These are phyloP conservation scores for Oreotrochilus melanogaster DNA, from an alignment of 2,113 vertebrate genomes.

Conservation along the genomic window DNA sequence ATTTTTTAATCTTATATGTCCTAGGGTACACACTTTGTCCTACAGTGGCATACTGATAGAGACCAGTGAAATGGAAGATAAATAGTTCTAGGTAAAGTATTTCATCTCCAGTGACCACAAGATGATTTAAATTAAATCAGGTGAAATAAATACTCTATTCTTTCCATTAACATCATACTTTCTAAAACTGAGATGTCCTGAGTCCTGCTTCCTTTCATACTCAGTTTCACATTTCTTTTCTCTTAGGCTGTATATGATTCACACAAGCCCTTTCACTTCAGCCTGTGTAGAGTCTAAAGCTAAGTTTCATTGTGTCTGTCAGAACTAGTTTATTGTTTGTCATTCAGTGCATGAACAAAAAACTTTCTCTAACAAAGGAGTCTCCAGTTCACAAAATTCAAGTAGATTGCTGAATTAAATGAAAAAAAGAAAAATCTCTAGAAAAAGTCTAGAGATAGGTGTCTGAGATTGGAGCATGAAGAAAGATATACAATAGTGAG, in stretches of 20 bases:
- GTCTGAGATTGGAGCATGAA: not conserved
- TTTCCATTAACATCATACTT: not conserved
- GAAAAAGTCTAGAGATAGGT: not conserved
- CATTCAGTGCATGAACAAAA: not conserved
- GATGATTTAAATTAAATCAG: not conserved
- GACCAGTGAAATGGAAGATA: not conserved
- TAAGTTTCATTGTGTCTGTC: not conserved
- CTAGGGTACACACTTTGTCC: not conserved
- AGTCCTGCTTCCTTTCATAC: not conserved
- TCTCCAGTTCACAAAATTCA: not conserved
- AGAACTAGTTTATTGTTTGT: not conserved
- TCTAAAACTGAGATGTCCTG: not conserved
- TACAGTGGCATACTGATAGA: not conserved
- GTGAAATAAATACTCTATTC: not conserved
- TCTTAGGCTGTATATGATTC: not conserved
- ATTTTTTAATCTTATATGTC: not conserved
- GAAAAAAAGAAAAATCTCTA: too few relatives aligned
- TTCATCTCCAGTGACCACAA: not conserved
- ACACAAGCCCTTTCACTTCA: not conserved
- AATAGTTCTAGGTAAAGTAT: not conserved
- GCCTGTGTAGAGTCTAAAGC: not conserved
- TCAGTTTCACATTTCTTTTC: not conserved
- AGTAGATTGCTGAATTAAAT: not conserved
- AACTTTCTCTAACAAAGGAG: not conserved
- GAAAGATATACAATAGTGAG: not conserved